phyloP scores from a whole-genome alignment of 2,797 vertebrate genomes.

The Myoxocephalus aenaeus region DNA sequence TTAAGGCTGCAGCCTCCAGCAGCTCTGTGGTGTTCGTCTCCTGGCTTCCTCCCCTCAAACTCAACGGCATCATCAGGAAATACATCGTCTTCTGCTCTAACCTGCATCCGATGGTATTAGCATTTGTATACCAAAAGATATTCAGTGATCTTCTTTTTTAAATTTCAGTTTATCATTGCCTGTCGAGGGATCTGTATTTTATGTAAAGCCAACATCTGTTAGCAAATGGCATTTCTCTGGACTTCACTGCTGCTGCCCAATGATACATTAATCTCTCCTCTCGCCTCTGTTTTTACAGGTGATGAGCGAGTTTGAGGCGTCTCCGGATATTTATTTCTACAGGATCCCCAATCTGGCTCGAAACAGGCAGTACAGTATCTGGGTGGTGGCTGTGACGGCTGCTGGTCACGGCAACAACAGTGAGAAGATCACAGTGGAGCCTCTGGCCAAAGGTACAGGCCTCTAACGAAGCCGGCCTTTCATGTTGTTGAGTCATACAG shows the following conservation, averaged over 20 bases:
- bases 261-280: conserved; percentile 54
- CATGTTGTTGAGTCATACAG: background rate
- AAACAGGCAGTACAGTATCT: conserved; percentile 96
- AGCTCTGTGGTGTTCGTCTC: conserved; percentile 96
- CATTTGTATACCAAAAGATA: conserved; percentile 67
- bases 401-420: conserved; percentile 97
- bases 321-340: conserved; percentile 95
- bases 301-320: conserved; percentile 98
- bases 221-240: background rate
- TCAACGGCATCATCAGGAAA: conserved; percentile 97
- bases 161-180: background rate
- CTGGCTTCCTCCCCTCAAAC: conserved; percentile 96
- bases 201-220: background rate
- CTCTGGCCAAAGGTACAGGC: conserved; percentile 91
- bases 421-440: conserved; percentile 96
- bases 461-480: background rate
- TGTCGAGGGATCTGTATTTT: background rate
- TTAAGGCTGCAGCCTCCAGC: conserved; percentile 95
- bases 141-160: background rate
- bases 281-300: conserved; percentile 84
- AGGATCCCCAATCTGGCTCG: conserved; percentile 94
- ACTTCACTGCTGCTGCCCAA: conserved; percentile 10
- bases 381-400: conserved; percentile 97
- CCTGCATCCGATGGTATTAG: conserved; percentile 93
- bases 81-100: conserved; percentile 99